phyloP scores from a whole-genome alignment of 2,888 invertebrate species.

The Cyrtodaria siliqua region DNA sequence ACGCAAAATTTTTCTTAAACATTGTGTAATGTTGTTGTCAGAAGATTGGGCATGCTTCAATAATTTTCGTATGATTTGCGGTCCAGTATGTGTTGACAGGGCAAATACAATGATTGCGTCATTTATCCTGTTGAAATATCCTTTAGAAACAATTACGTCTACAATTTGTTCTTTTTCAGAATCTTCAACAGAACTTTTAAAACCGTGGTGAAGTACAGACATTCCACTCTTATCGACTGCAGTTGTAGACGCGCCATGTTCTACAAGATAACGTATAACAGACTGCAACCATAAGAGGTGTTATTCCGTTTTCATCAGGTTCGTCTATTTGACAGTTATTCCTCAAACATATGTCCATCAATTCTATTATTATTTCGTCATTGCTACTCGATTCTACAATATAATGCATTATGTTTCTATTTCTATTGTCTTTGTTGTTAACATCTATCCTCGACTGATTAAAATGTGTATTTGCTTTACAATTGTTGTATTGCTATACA shows the following conservation, averaged over 20 bases:
- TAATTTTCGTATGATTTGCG: too few species aligned
- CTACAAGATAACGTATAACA: neutral
- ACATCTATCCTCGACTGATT: neutral
- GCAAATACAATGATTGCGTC: too few species aligned
- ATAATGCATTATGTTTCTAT: slow-evolving; percentile 2
- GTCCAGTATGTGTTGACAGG: too few species aligned
- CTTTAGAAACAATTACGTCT: too few species aligned
- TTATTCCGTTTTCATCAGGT: neutral
- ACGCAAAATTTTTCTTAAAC: too few species aligned
- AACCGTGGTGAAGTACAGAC: neutral
- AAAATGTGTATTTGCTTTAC: neutral
- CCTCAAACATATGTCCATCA: neutral
- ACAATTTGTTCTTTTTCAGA: neutral
- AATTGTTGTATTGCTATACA: neutral
- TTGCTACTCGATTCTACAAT: neutral
- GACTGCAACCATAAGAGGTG: neutral
- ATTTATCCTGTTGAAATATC: too few species aligned
- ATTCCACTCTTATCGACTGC: neutral
- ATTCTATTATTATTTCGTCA: neutral
- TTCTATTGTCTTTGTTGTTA: neutral
- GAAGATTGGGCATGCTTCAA: too few species aligned
- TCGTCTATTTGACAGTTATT: neutral
- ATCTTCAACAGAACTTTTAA: neutral
- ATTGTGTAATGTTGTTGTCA: too few species aligned
- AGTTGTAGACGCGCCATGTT: neutral